A percentile compares a stretch with the other conserved stretches of the same genome.
Conservation (phyloP, 1,140 invertebrate species). For the Metopolophium dirhodum region DNA sequence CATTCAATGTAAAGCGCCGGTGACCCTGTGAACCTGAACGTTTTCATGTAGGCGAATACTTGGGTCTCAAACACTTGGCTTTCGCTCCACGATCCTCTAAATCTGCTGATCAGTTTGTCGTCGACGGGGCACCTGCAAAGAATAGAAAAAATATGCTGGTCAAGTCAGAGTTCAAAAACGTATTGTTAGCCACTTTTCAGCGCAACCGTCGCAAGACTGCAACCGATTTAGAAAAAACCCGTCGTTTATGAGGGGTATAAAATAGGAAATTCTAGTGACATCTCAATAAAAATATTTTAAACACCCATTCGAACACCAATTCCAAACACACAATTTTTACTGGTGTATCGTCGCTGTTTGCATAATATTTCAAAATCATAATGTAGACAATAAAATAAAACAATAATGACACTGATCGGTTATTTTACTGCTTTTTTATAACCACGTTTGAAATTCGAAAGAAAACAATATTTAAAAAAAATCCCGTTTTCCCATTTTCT, state of each 20-base stretch:
- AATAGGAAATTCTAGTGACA: background rate
- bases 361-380: too few relatives aligned
- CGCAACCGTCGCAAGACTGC: background rate
- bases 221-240: background rate
- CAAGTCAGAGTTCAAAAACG: background rate
- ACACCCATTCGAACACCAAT: too few relatives aligned
- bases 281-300: background rate
- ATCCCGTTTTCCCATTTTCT: background rate
- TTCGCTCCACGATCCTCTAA: constrained; percentile 90
- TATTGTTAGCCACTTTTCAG: background rate
- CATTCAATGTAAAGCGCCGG: constrained; percentile 93
- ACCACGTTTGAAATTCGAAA: background rate
- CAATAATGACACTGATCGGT: background rate
- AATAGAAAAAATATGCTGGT: background rate
- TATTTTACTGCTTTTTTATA: background rate
- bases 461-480: background rate
- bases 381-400: background rate
- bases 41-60: constrained; percentile 94
- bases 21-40: constrained; percentile 90
- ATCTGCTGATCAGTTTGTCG: constrained; percentile 89
- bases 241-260: background rate
- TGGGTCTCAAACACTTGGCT: constrained; percentile 89
- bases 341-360: background rate
- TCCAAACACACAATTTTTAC: background rate
- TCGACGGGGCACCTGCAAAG: constrained; percentile 84